phyloP scores from a whole-genome alignment of 2,797 vertebrate genomes.

The Hafferia zeledoni region DNA sequence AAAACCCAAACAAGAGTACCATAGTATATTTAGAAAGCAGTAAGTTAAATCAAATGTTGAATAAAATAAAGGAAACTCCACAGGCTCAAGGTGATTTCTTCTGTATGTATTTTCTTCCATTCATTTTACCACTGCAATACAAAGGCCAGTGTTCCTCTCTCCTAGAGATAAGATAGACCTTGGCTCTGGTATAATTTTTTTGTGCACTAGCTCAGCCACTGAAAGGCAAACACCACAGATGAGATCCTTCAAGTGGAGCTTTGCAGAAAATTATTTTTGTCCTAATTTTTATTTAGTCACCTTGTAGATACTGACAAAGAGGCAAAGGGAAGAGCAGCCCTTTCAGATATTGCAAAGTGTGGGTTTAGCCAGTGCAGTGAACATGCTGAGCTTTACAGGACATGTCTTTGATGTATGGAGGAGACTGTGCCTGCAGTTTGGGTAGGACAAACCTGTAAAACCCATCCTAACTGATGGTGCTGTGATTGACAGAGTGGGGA shows the following conservation, averaged over 20 bases:
- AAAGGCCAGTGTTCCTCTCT: neutral
- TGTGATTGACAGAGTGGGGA: neutral
- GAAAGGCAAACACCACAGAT: neutral
- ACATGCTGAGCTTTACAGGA: neutral
- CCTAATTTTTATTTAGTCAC: neutral
- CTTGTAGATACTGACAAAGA: neutral
- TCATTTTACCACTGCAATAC: neutral
- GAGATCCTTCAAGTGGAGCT: neutral
- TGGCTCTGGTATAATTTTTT: neutral
- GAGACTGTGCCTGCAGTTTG: neutral
- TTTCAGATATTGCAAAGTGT: neutral
- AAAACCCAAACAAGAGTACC: neutral
- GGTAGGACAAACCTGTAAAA: neutral
- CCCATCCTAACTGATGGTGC: neutral
- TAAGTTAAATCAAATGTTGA: neutral
- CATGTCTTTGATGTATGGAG: rapidly evolving
- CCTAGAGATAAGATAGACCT: neutral
- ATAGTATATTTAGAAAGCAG: neutral
- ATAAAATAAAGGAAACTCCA: neutral
- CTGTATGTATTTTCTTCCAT: neutral
- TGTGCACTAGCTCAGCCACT: neutral
- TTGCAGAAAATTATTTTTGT: neutral
- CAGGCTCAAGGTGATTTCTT: neutral
- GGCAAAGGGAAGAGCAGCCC: neutral
- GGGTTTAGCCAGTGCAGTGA: neutral